Percentiles rank a stretch among this genome's conserved stretches.
phyloP scores from a whole-genome alignment of 2,113 vertebrate species.

The Nematolebias whitei region DNA sequence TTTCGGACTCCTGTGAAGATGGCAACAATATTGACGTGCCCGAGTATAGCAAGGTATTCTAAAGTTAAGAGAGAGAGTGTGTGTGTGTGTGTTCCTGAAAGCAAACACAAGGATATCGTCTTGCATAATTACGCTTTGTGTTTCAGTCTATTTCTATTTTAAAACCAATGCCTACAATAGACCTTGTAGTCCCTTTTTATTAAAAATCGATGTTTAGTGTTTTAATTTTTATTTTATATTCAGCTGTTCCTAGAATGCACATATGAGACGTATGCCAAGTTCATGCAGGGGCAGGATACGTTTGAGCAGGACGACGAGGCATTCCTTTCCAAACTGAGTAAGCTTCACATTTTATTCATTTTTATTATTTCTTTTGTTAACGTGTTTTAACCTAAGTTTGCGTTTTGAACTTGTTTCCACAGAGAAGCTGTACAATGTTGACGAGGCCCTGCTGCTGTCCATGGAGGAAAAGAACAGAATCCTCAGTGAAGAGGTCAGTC shows the following conservation, averaged over 20 bases:
- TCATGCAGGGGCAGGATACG: slow-evolving; percentile 89
- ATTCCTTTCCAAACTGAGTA: slow-evolving; percentile 86
- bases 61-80: too few species aligned
- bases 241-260: slow-evolving; percentile 89
- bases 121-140: too few species aligned
- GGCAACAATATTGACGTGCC: slow-evolving; percentile 83
- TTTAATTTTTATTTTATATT: slow-evolving; percentile 4
- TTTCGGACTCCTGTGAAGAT: slow-evolving; percentile 76
- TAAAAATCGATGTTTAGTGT: not conserved
- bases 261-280: slow-evolving; percentile 87
- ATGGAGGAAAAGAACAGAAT: slow-evolving; percentile 84
- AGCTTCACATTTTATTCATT: slow-evolving; percentile 49
- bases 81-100: too few species aligned
- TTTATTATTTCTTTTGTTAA: too few species aligned
- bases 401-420: not conserved
- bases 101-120: too few species aligned
- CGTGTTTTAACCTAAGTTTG: not conserved
- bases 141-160: not conserved
- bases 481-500: slow-evolving; percentile 85
- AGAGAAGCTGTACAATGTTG: slow-evolving; percentile 92
- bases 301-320: slow-evolving; percentile 87
- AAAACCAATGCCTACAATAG: not conserved
- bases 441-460: slow-evolving; percentile 82
- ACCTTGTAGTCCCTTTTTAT: not conserved
- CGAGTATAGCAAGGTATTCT: slow-evolving; percentile 87